These are phyloP conservation scores for Phocides pigmalion DNA, from an alignment of 1,140 invertebrate species.

Conservation along the genomic window DNA sequence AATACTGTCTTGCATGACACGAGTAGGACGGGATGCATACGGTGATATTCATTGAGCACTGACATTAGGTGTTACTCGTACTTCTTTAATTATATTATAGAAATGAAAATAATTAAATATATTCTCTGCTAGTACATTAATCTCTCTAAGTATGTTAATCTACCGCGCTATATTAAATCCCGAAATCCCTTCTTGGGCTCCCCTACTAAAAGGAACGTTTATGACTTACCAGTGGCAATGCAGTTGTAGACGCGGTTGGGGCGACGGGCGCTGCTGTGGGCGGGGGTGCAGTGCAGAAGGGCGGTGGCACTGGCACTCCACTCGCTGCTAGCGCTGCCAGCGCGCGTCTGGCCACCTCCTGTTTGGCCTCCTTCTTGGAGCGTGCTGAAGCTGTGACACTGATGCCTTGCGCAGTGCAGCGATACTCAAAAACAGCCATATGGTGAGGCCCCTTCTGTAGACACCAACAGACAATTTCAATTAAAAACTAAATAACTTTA, in stretches of 20 bases:
- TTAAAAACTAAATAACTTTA: too few relatives aligned
- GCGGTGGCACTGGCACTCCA: slow-evolving; percentile 53
- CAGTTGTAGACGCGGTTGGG: slow-evolving; percentile 9
- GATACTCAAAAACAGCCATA: slow-evolving; percentile 64
- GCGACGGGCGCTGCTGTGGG: slow-evolving; percentile 17
- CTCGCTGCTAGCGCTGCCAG: slow-evolving; percentile 43
- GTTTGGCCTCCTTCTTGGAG: slow-evolving; percentile 74
- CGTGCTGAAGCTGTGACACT: slow-evolving; percentile 54
- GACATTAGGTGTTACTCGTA: too few relatives aligned
- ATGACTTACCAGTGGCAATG: slow-evolving; percentile 35
- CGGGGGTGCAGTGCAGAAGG: slow-evolving; percentile 40
- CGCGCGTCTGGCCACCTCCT: slow-evolving; percentile 63
- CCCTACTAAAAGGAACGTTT: neutral
- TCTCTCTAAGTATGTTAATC: too few relatives aligned
- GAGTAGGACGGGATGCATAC: too few relatives aligned
- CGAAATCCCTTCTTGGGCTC: too few relatives aligned
- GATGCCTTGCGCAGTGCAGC: slow-evolving; percentile 53
- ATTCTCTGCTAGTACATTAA: too few relatives aligned
- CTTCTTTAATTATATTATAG: too few relatives aligned
- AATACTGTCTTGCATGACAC: too few relatives aligned
- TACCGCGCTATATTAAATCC: too few relatives aligned
- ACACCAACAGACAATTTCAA: neutral
- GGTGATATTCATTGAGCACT: too few relatives aligned
- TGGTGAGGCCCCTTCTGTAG: slow-evolving; percentile 65
- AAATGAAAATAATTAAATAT: too few relatives aligned